Conservation (phyloP, 2,797 vertebrate species). For the Poeciliopsis paucimaculata region DNA sequence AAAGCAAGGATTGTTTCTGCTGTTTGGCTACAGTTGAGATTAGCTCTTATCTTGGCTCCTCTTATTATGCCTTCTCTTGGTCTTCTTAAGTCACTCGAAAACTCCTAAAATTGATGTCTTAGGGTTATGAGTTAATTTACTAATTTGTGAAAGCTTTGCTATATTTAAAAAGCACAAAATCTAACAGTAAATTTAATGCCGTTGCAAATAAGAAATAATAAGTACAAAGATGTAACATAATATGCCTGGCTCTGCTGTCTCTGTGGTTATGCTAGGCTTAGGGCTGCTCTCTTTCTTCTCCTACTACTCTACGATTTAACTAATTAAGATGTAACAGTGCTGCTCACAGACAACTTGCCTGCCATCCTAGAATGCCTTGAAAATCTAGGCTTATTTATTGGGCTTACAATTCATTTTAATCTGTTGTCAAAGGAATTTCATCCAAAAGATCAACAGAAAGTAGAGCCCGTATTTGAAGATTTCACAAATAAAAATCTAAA, state of each 20-base stretch:
- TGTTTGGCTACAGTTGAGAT: slow-evolving; percentile 19
- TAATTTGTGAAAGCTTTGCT: neutral
- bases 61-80: slow-evolving; percentile 8
- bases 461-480: neutral
- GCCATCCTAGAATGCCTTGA: neutral
- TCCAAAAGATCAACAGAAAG: neutral
- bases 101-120: neutral
- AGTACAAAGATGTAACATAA: neutral
- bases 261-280: no score
- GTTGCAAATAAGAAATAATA: neutral
- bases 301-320: no score
- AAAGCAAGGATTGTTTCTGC: slow-evolving; percentile 37
- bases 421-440: neutral
- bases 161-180: neutral
- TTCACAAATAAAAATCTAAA: neutral
- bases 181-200: neutral
- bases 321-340: neutral
- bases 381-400: neutral
- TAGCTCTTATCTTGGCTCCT: slow-evolving; percentile 20
- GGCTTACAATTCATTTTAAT: neutral
- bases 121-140: neutral
- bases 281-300: no score
- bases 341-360: neutral
- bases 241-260: no score
- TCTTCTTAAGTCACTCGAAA: slow-evolving; percentile 7